Base-by-base conservation (phyloP, 1,140 invertebrate species). In the Anadara kagoshimensis region DNA sequence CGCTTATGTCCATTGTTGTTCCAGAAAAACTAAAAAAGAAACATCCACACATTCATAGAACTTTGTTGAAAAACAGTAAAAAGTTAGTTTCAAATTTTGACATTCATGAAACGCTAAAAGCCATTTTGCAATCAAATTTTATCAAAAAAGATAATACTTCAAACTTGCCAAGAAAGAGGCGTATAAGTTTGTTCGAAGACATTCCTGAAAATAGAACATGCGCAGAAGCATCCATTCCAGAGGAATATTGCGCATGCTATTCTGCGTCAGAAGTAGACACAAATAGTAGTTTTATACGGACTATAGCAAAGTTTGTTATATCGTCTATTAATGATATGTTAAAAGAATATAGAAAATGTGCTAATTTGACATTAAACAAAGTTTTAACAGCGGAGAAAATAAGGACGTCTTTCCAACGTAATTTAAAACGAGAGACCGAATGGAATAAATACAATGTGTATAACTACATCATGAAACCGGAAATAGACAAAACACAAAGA, bases 21-120 rank as follows among this genome's bases (percentile, higher is more conserved):
- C 97, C 97, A 0, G 87, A 92, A n/a, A 93, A 92, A 86, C 94
- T 95, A 79, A 88, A 90, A 44, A 76, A 91, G 8, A 90, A 91
- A 36, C 92, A 94, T 85, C 92, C 92, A 0, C 80, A 91, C 41
- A 91, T 93, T 1, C 92, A 92, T 54, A 78, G 89, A 29, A 95
- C 95, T 75, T 83, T 98, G 18, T 89, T 89, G 62, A 78, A 86
- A 14, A 98, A 98, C 76, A 66, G 81, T n/a, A 73, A 84, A 12
- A 73, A 86, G 29, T 73, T 91, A 16, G 89, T 88, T 8, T 89
- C 90, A 1, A 87, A 88, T 5, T 91, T 89, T 79, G 90, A 91
- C 66, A 71, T 91, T 1, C 82, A 90, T 66, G 85, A 82, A 54
- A 89, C 88, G 0, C 67, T 91, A 18, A 69, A 69, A 36, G 81